phyloP scores from a whole-genome alignment of 2,113 vertebrate species.

The Ancistrus triradiatus region DNA sequence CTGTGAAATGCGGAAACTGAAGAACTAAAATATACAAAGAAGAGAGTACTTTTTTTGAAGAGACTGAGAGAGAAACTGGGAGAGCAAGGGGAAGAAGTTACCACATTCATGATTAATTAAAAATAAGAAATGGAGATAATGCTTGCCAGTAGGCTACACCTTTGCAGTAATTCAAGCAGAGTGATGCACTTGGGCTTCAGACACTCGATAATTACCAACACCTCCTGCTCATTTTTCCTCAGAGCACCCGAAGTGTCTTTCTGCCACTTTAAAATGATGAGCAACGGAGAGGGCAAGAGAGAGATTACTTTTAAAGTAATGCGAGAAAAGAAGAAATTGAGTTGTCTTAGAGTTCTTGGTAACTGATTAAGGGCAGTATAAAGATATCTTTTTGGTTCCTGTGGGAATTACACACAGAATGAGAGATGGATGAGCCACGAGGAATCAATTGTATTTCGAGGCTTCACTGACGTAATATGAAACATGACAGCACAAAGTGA shows the following conservation, averaged over 20 bases:
- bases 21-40: slow-evolving; percentile 35
- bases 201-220: slow-evolving; percentile 55
- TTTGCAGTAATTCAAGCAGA: slow-evolving; percentile 52
- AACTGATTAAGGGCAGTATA: slow-evolving; percentile 27
- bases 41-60: slow-evolving; percentile 18
- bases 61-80: slow-evolving; percentile 2
- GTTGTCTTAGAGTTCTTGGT: neutral
- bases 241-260: slow-evolving; percentile 20
- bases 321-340: neutral
- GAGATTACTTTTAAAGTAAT: slow-evolving; percentile 1
- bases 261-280: slow-evolving; percentile 19
- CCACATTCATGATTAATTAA: slow-evolving; percentile 55
- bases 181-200: slow-evolving; percentile 50
- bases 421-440: neutral
- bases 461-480: too few species aligned
- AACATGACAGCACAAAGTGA: too few species aligned
- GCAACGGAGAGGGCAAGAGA: neutral
- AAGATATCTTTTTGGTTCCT: neutral
- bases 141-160: slow-evolving; percentile 47
- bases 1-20: slow-evolving; percentile 2
- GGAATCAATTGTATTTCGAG: too few species aligned
- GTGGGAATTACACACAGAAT: neutral
- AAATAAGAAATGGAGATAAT: slow-evolving; percentile 58
- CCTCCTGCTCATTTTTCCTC: slow-evolving; percentile 44
- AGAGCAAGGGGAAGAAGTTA: neutral